A percentile compares a stretch with the other conserved stretches of the same genome.
Evolutionary conservation across 2,113 vertebrate genomes (phyloP).

Genomic region (Canis aureus): DNA sequence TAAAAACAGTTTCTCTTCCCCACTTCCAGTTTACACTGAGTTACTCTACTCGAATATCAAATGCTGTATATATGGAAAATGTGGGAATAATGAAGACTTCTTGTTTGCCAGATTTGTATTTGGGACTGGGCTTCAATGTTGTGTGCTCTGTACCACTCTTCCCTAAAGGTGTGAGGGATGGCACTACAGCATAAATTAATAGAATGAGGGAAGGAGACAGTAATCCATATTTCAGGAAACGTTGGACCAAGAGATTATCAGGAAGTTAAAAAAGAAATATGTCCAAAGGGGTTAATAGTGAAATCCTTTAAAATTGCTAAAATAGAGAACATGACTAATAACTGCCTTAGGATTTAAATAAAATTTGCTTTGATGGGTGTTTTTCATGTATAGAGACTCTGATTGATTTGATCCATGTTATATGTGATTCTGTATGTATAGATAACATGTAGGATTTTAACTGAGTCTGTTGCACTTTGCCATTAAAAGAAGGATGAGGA

Average conservation of each 20-base stretch:
- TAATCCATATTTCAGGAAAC: neutral
- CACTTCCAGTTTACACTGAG: neutral
- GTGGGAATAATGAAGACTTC: neutral
- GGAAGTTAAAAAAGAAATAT: constrained; percentile 41
- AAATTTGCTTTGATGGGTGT: constrained; percentile 18
- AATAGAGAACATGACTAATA: neutral
- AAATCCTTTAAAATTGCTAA: constrained; percentile 27
- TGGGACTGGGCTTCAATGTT: neutral
- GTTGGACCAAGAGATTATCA: neutral
- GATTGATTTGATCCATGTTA: neutral
- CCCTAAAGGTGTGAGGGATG: neutral
- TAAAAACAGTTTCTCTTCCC: neutral
- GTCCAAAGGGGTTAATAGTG: neutral
- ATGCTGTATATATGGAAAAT: neutral
- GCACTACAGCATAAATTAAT: neutral
- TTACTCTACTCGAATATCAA: neutral
- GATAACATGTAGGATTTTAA: constrained; percentile 21
- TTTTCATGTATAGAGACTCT: neutral
- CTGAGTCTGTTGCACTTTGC: neutral
- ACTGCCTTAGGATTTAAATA: constrained; percentile 9
- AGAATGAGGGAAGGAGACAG: neutral
- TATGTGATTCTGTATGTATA: neutral
- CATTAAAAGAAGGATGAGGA: neutral
- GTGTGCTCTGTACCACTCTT: neutral
- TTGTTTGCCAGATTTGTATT: constrained; percentile 38